Conservation (phyloP, 2,888 invertebrate genomes). For the Malachius bipustulatus region DNA sequence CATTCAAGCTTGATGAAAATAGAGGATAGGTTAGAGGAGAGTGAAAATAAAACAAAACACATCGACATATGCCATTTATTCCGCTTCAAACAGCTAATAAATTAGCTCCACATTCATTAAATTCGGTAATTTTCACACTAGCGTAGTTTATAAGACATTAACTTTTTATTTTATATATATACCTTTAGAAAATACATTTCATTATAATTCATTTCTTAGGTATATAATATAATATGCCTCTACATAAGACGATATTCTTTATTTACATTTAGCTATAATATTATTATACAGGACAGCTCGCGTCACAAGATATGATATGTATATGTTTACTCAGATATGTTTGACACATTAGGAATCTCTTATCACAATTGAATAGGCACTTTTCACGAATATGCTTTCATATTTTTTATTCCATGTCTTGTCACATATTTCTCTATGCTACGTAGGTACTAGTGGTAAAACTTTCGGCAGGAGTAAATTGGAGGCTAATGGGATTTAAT, state of each 20-base stretch:
- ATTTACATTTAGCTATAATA: slow-evolving; percentile 2
- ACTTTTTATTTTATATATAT: slow-evolving; percentile 2
- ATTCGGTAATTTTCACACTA: slow-evolving; percentile 3
- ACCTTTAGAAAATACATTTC: slow-evolving; percentile 3
- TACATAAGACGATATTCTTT: neutral
- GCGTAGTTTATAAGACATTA: slow-evolving; percentile 1
- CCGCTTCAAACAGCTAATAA: slow-evolving; percentile 2
- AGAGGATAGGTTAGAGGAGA: too few relatives aligned
- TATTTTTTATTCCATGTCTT: too few relatives aligned
- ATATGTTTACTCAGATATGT: too few relatives aligned
- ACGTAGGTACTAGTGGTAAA: too few relatives aligned
- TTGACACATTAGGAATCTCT: too few relatives aligned
- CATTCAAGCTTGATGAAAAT: too few relatives aligned
- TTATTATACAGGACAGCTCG: slow-evolving; percentile 3
- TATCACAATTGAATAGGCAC: too few relatives aligned
- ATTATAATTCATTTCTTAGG: slow-evolving; percentile 3
- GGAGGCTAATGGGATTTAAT: too few relatives aligned
- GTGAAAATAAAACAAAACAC: too few relatives aligned
- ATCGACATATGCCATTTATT: slow-evolving; percentile 1
- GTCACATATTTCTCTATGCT: too few relatives aligned
- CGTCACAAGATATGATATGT: slow-evolving; percentile 3
- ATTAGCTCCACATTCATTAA: neutral
- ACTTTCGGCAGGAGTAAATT: too few relatives aligned
- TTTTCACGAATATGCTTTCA: too few relatives aligned
- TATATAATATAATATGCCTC: slow-evolving; percentile 2